Percentiles rank a stretch among this genome's conserved stretches.
Conservation (phyloP, 2,797 vertebrate species). For the Protosalanx chinensis region DNA sequence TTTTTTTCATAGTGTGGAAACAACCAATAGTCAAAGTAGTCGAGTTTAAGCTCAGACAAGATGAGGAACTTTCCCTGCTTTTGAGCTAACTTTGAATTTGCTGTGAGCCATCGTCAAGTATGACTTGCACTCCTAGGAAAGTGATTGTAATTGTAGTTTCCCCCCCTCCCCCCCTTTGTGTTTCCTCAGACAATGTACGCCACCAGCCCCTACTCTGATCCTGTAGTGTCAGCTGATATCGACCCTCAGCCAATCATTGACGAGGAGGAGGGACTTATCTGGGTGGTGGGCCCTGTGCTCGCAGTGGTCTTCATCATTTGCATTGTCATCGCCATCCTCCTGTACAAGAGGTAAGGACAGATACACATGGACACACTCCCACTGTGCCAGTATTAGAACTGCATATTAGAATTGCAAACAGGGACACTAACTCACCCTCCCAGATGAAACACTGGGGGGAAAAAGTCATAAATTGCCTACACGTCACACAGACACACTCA, state of each 20-base stretch:
- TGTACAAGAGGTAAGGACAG: conserved; percentile 92
- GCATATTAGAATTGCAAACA: background rate
- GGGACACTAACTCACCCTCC: background rate
- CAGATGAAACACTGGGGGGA: background rate
- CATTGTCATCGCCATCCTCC: conserved; percentile 98
- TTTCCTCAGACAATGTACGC: conserved; percentile 89
- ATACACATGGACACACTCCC: conserved; percentile 12
- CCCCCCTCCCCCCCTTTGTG: no score
- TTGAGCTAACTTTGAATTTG: background rate
- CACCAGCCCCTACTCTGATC: conserved; percentile 96
- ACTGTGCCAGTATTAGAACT: background rate
- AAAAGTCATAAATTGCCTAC: background rate
- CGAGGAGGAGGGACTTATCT: conserved; percentile 97
- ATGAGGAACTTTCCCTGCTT: background rate
- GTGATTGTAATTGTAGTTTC: no score
- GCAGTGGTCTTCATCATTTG: conserved; percentile 99
- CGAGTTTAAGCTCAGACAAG: background rate
- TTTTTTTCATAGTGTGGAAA: background rate
- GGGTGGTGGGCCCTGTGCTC: conserved; percentile 97
- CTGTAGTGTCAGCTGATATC: conserved; percentile 92
- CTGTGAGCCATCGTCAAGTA: background rate
- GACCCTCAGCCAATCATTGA: conserved; percentile 98
- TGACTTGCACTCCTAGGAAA: background rate
- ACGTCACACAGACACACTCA: conserved; percentile 1
- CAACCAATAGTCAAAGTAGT: background rate